Evolutionary conservation across 2,113 vertebrate genomes (phyloP), one percentile per base, ranked within the genome.

Genomic region (Atlantisia rogersi): DNA sequence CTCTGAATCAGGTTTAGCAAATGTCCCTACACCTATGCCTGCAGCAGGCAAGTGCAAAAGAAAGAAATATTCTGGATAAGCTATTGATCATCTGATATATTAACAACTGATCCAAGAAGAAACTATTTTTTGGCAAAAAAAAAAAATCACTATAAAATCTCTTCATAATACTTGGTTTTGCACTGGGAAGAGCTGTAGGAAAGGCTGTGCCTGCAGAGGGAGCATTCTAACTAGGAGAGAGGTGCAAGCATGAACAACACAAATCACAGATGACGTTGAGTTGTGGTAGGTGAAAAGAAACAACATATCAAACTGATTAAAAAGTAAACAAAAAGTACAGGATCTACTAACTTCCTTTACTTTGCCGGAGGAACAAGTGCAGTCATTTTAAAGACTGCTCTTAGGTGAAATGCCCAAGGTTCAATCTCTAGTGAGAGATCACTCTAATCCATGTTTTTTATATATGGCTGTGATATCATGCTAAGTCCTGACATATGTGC

Each of bases 121-220:
- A 55, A 56, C 17, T 1, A 28, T n/a, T 62, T 77, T 37, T 88
- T 42, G n/a, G 58, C 4, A 55, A 32, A 63, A 83, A 3, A 46
- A 46, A 39, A 39, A 39, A 39, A 39, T 19, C 1, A 10, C 29
- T 25, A 32, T 6, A 42, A 75, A 68, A 53, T 0, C 28, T 28
- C 32, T 44, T 42, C 11, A 19, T 31, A 58, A 31, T 50, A 42
- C 12, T 48, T 37, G 21, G 2, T 85, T 87, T 90, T 73, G 25
- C n/a, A 35, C 22, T 55, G 3, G 0, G 29, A 91, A 91, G 74
- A 79, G 6, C 48, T 44, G 70, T 40, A 44, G 91, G 70, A 86
- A 63, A 24, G 63, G 42, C 25, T 81, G 37, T 50, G 93, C 95
- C 98, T 98, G 96, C 87, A 98, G 97, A 95, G 97, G 98, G 97